A percentile compares a stretch with the other conserved stretches of the same genome.
Evolutionary conservation across 2,888 invertebrate species (phyloP).

Genomic region (Steinernema scapterisci): DNA sequence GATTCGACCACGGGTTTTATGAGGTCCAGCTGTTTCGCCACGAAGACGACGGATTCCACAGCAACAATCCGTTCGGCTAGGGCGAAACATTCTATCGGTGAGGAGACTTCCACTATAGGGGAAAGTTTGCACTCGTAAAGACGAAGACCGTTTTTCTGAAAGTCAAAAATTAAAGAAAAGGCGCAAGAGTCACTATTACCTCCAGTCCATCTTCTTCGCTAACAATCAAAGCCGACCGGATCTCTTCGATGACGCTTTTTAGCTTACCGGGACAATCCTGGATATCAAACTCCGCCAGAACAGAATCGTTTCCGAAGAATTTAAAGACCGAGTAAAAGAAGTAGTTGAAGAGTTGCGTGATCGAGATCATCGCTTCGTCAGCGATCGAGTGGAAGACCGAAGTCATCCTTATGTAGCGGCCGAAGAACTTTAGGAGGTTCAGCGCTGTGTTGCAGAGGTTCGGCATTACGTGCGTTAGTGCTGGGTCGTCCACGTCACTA

Average conservation of each 20-base stretch:
- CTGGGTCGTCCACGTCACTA: conserved; percentile 32
- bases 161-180: background rate
- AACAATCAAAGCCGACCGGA: conserved; percentile 35
- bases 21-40: conserved; percentile 84
- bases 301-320: conserved; percentile 41
- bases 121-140: conserved; percentile 25
- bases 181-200: background rate
- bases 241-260: conserved; percentile 37
- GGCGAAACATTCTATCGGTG: conserved; percentile 79
- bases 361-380: conserved; percentile 54
- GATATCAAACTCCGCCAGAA: conserved; percentile 36
- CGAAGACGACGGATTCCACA: conserved; percentile 87
- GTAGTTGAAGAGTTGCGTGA: conserved; percentile 60
- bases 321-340: conserved; percentile 54
- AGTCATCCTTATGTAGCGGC: conserved; percentile 64
- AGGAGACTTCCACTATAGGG: conserved; percentile 43
- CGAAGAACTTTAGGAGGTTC: conserved; percentile 61
- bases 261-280: conserved; percentile 36
- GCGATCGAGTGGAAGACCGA: conserved; percentile 60
- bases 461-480: conserved; percentile 43
- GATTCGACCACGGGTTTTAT: conserved; percentile 84
- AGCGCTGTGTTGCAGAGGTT: conserved; percentile 65
- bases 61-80: conserved; percentile 85
- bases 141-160: background rate
- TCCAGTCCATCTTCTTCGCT: conserved; percentile 26